Percentiles rank a stretch among this genome's conserved stretches.
Evolutionary conservation across 2,888 invertebrate genomes (phyloP).

Genomic region (Acanthacorydalis orientalis): DNA sequence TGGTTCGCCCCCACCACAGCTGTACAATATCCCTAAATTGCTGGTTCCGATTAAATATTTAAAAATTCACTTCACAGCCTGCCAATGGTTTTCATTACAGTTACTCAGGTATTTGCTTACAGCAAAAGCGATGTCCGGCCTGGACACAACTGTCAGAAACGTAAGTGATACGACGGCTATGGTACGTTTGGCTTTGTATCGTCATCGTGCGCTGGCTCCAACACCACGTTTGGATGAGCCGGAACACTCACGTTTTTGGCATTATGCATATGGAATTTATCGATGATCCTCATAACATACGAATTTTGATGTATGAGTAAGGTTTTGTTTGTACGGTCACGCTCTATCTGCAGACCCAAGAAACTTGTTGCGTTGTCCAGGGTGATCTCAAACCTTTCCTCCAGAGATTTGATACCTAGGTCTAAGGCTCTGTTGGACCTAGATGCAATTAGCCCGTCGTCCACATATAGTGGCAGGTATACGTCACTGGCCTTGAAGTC

Average conservation of each 20-base stretch:
- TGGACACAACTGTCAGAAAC: slow-evolving; percentile 2
- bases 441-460: slow-evolving; percentile 11
- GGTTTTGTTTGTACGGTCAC: not conserved
- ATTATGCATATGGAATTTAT: slow-evolving; percentile 4
- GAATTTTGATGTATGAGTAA: slow-evolving; percentile 2
- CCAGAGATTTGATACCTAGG: slow-evolving; percentile 5
- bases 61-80: slow-evolving; percentile 9
- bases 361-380: slow-evolving; percentile 7
- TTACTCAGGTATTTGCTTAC: slow-evolving; percentile 4
- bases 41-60: slow-evolving; percentile 12
- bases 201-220: not conserved
- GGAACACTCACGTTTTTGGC: slow-evolving; percentile 4
- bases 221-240: slow-evolving; percentile 5
- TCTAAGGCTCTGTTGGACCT: slow-evolving; percentile 4
- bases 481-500: slow-evolving; percentile 8
- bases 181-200: not conserved
- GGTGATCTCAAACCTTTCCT: slow-evolving; percentile 8
- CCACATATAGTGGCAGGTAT: slow-evolving; percentile 11
- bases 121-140: slow-evolving; percentile 5
- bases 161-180: slow-evolving; percentile 5
- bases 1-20: slow-evolving; percentile 5
- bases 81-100: slow-evolving; percentile 2
- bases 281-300: slow-evolving; percentile 1
- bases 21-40: slow-evolving; percentile 7
- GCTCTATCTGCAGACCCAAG: slow-evolving; percentile 10